A percentile compares a stretch with the other conserved stretches of the same genome.
Evolutionary conservation across 2,888 invertebrate species (phyloP).

Genomic region (Atrina japonica): DNA sequence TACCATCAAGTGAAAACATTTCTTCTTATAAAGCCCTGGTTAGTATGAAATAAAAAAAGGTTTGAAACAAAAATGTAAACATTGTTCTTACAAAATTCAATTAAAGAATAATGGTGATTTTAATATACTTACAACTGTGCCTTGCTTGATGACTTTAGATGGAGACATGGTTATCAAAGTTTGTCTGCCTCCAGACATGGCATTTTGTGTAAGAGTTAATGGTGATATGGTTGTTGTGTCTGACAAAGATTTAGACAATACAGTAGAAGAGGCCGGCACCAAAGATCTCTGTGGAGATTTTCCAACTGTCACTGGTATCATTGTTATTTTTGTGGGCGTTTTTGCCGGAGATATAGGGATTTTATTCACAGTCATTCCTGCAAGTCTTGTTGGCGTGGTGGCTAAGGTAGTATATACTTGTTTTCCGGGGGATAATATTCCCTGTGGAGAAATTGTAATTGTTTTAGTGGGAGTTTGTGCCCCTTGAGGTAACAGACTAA

Average conservation of each 20-base stretch:
- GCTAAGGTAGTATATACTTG: slow-evolving; percentile 65
- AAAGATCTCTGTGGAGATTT: slow-evolving; percentile 87
- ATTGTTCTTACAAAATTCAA: too few relatives aligned
- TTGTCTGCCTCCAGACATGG: slow-evolving; percentile 26
- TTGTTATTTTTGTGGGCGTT: slow-evolving; percentile 82
- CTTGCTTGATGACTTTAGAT: slow-evolving; percentile 78
- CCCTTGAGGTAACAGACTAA: slow-evolving; percentile 47
- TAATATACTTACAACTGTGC: slow-evolving; percentile 63
- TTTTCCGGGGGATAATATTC: slow-evolving; percentile 72
- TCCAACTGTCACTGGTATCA: slow-evolving; percentile 83
- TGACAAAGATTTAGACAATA: slow-evolving; percentile 56
- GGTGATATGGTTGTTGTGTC: slow-evolving; percentile 83
- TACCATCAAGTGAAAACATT: too few relatives aligned
- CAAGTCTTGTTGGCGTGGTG: slow-evolving; percentile 68
- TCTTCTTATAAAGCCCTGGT: too few relatives aligned
- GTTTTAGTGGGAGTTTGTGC: slow-evolving; percentile 83
- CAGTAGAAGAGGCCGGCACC: slow-evolving; percentile 59
- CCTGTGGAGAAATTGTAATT: slow-evolving; percentile 85
- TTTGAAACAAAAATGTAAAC: too few relatives aligned
- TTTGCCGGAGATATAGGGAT: slow-evolving; percentile 79
- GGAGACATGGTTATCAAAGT: slow-evolving; percentile 72
- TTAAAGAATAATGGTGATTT: too few relatives aligned
- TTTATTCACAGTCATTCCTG: slow-evolving; percentile 66
- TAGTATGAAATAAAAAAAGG: too few relatives aligned
- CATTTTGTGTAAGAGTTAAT: slow-evolving; percentile 54